Evolutionary conservation across 2,888 invertebrate genomes (phyloP).

Genomic region (Helleia helle): DNA sequence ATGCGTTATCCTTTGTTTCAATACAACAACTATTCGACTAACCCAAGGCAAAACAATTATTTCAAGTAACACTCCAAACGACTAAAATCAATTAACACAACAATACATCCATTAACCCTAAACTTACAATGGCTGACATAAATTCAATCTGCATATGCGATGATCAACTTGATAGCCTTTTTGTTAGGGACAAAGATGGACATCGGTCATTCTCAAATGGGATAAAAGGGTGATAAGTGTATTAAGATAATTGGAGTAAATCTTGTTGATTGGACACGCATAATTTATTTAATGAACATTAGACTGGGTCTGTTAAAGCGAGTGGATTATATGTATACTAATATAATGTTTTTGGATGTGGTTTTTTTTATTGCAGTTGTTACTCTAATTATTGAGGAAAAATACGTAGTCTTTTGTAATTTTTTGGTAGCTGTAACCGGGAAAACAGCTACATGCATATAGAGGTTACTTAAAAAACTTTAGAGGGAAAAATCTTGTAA

Average conservation of each 20-base stretch:
- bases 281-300: background rate
- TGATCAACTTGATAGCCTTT: conserved; percentile 46
- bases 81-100: conserved; percentile 30
- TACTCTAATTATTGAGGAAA: too few relatives aligned
- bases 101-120: conserved; percentile 35
- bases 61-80: conserved; percentile 10
- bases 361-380: too few relatives aligned
- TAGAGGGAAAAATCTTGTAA: too few relatives aligned
- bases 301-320: too few relatives aligned
- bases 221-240: conserved; percentile 34
- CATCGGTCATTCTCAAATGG: conserved; percentile 45
- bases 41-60: background rate
- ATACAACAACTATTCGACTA: too few relatives aligned
- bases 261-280: conserved; percentile 6
- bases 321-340: too few relatives aligned
- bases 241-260: conserved; percentile 20
- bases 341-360: too few relatives aligned
- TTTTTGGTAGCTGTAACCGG: too few relatives aligned
- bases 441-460: too few relatives aligned
- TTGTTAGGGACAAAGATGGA: conserved; percentile 38
- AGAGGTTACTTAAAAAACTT: too few relatives aligned
- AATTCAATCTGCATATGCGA: conserved; percentile 61
- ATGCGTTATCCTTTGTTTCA: too few relatives aligned
- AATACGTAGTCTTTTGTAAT: too few relatives aligned
- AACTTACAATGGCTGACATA: conserved; percentile 18